A percentile compares a stretch with the other conserved stretches of the same genome.
Conservation (phyloP, 1,140 invertebrate genomes). For the Diabrotica virgifera region DNA sequence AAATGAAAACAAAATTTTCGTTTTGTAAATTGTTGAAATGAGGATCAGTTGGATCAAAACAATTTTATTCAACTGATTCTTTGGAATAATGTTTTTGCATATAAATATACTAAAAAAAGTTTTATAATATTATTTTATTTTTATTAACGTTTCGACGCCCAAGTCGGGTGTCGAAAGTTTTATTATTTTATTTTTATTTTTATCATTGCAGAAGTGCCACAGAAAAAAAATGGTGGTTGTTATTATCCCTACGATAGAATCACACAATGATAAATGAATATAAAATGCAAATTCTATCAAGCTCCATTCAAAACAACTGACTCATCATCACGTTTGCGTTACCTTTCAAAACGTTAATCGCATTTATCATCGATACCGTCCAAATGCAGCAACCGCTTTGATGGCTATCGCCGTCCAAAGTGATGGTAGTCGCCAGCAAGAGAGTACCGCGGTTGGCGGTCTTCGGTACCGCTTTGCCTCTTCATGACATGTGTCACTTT, state of each 20-base stretch:
- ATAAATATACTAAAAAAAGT: too few species aligned
- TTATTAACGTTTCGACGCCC: too few species aligned
- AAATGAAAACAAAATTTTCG: too few species aligned
- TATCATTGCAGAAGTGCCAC: too few species aligned
- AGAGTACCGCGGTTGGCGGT: conserved; percentile 23
- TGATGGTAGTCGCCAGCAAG: conserved; percentile 18
- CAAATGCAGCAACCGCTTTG: background rate
- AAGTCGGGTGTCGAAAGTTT: too few species aligned
- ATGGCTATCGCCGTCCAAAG: conserved; percentile 23
- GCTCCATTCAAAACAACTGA: conserved; percentile 6
- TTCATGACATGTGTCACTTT: conserved; percentile 28
- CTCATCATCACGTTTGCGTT: background rate
- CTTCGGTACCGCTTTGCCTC: conserved; percentile 21
- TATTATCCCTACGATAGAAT: background rate
- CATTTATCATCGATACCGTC: background rate
- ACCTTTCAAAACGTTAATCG: background rate
- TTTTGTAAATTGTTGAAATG: too few species aligned
- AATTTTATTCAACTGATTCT: too few species aligned
- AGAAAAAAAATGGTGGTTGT: too few species aligned
- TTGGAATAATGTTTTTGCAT: too few species aligned
- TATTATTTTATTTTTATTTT: too few species aligned
- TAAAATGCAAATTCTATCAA: background rate
- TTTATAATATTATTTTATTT: too few species aligned
- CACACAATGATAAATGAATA: background rate
- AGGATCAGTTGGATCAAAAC: too few species aligned